Conservation (phyloP, 1,140 invertebrate genomes). For the Sogatella furcifera region DNA sequence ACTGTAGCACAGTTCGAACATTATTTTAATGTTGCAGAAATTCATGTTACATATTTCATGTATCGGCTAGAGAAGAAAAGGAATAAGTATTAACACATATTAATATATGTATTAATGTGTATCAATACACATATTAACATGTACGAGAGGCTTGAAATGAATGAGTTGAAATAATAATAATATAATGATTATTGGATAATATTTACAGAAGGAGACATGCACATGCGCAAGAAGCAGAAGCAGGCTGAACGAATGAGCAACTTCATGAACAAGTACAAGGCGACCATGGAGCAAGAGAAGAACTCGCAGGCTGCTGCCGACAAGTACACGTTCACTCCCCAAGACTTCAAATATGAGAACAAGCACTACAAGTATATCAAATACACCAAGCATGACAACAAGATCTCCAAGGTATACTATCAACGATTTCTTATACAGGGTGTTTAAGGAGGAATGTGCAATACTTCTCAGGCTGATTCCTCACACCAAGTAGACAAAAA, state of each 20-base stretch:
- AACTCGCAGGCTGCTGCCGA: conserved; percentile 13
- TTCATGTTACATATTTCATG: too few species aligned
- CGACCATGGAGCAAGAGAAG: conserved; percentile 31
- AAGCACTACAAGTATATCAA: conserved; percentile 72
- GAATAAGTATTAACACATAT: too few species aligned
- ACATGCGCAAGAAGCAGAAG: conserved; percentile 47
- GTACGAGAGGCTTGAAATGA: too few species aligned
- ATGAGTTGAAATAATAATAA: not conserved
- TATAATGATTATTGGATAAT: not conserved
- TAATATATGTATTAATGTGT: too few species aligned
- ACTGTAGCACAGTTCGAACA: too few species aligned
- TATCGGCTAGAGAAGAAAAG: too few species aligned
- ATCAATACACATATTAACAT: too few species aligned
- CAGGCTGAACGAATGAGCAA: conserved; percentile 46
- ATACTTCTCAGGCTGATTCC: too few species aligned
- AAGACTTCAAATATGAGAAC: conserved; percentile 69
- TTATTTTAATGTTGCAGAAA: too few species aligned
- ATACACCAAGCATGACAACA: conserved; percentile 59
- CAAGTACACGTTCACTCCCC: conserved; percentile 53
- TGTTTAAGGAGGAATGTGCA: too few species aligned
- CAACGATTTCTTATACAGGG: too few species aligned
- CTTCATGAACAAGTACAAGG: conserved; percentile 54
- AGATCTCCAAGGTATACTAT: conserved; percentile 49
- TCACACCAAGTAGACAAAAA: too few species aligned
- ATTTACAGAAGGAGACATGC: conserved; percentile 39